Conservation (phyloP, 2,113 vertebrate species). For the Lampris incognitus region DNA sequence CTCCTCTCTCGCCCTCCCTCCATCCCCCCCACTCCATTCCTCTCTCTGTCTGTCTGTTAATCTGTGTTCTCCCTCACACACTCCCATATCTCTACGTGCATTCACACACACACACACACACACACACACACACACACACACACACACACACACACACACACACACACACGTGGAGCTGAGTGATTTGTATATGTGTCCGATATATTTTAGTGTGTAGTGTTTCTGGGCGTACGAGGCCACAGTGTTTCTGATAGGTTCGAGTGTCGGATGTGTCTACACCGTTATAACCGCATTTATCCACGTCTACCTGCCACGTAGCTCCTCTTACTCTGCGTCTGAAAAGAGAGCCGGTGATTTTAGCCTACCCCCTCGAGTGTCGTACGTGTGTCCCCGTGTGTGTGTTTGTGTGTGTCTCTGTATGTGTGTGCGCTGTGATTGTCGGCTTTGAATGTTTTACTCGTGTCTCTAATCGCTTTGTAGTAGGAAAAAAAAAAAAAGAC, state of each 20-base stretch:
- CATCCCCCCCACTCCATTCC: background rate
- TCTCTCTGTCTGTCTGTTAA: background rate
- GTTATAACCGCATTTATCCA: slow-evolving; percentile 57
- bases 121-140: slow-evolving; percentile 8
- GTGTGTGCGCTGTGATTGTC: slow-evolving; percentile 27
- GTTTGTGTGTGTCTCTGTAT: slow-evolving; percentile 33
- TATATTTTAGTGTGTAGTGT: slow-evolving; percentile 78
- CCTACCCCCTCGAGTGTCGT: slow-evolving; percentile 3
- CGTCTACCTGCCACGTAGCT: slow-evolving; percentile 59
- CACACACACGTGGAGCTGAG: slow-evolving; percentile 38
- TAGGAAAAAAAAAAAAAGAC: slow-evolving; percentile 56
- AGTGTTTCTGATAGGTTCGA: slow-evolving; percentile 43
- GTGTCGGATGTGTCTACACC: slow-evolving; percentile 55
- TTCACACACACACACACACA: too few relatives aligned
- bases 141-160: slow-evolving; percentile 32
- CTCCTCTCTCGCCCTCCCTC: too few relatives aligned
- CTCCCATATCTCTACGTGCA: too few relatives aligned
- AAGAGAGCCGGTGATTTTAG: slow-evolving; percentile 37
- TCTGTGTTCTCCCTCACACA: too few relatives aligned
- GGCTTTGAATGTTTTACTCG: slow-evolving; percentile 52
- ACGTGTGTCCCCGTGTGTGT: background rate
- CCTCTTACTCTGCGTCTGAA: slow-evolving; percentile 35
- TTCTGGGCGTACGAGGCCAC: slow-evolving; percentile 55
- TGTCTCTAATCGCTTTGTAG: slow-evolving; percentile 66
- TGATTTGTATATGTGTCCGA: slow-evolving; percentile 75